phyloP scores from a whole-genome alignment of 2,797 vertebrate species.

The Urocyon cinereoargenteus region DNA sequence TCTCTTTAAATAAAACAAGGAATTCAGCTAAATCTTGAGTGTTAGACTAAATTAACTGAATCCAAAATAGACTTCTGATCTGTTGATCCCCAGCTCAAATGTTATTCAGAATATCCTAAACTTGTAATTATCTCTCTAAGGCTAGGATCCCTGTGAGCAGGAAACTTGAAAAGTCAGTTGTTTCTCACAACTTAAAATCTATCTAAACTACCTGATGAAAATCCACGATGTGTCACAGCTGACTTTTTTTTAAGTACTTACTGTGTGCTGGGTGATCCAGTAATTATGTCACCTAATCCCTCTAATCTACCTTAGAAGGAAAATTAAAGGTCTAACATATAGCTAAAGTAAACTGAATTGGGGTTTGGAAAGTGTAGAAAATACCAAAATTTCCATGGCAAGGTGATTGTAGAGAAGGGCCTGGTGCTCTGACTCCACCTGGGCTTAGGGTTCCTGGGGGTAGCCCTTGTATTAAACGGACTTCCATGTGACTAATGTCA shows the following conservation, averaged over 20 bases:
- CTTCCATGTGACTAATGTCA: accelerated
- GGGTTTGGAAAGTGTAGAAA: background rate
- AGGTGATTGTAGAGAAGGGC: background rate
- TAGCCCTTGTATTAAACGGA: background rate
- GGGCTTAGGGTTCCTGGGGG: background rate
- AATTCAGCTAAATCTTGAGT: constrained; percentile 63
- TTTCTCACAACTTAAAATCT: background rate
- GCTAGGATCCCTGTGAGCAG: background rate
- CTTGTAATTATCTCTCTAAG: constrained; percentile 2
- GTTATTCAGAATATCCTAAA: background rate
- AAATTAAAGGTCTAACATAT: background rate
- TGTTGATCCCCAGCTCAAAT: constrained; percentile 43
- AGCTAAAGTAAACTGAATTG: background rate
- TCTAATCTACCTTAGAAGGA: background rate
- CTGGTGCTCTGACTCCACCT: accelerated
- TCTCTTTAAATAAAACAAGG: constrained; percentile 81
- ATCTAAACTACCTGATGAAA: background rate
- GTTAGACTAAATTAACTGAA: constrained; percentile 71
- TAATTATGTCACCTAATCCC: background rate
- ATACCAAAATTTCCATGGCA: background rate
- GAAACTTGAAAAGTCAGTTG: background rate
- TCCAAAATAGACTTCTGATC: constrained; percentile 59
- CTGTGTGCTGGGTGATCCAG: background rate
- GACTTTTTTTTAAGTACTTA: background rate
- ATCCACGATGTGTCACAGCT: background rate